Evolutionary conservation across 2,888 invertebrate species (phyloP).

Genomic region (Morpho helenor): DNA sequence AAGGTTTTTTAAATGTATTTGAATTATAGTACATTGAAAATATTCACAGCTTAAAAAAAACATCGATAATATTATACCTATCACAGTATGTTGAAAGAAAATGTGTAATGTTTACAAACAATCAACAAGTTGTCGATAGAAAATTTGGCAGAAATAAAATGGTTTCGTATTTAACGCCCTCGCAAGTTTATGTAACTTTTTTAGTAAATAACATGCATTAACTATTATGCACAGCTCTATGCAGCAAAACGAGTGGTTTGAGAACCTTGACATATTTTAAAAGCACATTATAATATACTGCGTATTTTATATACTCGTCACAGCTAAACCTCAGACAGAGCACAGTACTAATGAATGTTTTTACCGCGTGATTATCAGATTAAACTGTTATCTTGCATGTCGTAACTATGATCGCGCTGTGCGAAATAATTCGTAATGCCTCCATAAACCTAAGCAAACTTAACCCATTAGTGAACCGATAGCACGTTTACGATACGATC

Average conservation of each 20-base stretch:
- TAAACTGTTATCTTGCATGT: constrained; percentile 68
- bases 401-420: constrained; percentile 54
- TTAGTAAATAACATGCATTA: constrained; percentile 2
- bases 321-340: constrained; percentile 30
- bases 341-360: constrained; percentile 67
- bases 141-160: constrained; percentile 11
- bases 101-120: constrained; percentile 43
- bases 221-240: constrained; percentile 5
- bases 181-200: constrained; percentile 5
- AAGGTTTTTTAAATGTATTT: too few species aligned
- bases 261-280: constrained; percentile 24
- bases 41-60: neutral
- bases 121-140: constrained; percentile 54
- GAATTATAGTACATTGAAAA: too few species aligned
- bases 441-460: constrained; percentile 39
- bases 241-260: constrained; percentile 11
- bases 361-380: constrained; percentile 66
- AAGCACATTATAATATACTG: constrained; percentile 9
- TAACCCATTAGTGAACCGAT: constrained; percentile 54
- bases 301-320: constrained; percentile 11
- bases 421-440: constrained; percentile 35
- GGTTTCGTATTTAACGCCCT: neutral
- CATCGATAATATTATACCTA: neutral
- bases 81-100: neutral
- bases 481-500: constrained; percentile 37